These are phyloP conservation scores for Thalassophryne amazonica DNA, from an alignment of 2,797 vertebrate genomes.

Conservation along the genomic window DNA sequence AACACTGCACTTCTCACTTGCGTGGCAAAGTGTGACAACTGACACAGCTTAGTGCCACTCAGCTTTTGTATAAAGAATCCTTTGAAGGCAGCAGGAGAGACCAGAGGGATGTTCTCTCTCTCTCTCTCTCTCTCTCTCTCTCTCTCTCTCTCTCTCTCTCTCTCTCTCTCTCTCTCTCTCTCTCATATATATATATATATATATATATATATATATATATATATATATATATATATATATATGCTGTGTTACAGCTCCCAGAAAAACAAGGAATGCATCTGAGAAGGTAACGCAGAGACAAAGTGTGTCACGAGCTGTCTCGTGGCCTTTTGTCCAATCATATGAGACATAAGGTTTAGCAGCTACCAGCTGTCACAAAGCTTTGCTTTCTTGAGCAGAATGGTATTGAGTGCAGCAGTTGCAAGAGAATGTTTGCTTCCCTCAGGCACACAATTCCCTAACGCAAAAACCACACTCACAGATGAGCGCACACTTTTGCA, in stretches of 20 bases:
- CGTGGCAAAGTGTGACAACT: conserved; percentile 71
- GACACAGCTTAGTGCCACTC: conserved; percentile 67
- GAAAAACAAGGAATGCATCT: conserved; percentile 29
- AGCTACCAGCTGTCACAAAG: conserved; percentile 48
- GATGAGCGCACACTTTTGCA: background rate
- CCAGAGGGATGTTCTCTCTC: conserved; percentile 39
- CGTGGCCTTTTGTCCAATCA: conserved; percentile 49
- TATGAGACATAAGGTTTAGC: conserved; percentile 35
- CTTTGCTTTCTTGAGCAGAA: conserved; percentile 47
- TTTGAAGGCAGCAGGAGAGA: conserved; percentile 48
- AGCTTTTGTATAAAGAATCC: conserved; percentile 56
- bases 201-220: no score
- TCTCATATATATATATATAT: no score
- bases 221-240: no score
- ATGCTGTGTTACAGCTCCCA: conserved; percentile 29
- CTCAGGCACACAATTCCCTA: background rate
- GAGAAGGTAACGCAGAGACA: conserved; percentile 31
- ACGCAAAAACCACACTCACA: conserved; percentile 9
- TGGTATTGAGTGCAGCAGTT: conserved; percentile 20
- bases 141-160: background rate
- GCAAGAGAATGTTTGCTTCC: conserved; percentile 1
- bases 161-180: no score
- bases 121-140: conserved; percentile 4
- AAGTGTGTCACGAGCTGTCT: conserved; percentile 40
- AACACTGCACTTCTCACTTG: conserved; percentile 53